phyloP scores from a whole-genome alignment of 2,888 invertebrate genomes.

The Tenthredo amoena region DNA sequence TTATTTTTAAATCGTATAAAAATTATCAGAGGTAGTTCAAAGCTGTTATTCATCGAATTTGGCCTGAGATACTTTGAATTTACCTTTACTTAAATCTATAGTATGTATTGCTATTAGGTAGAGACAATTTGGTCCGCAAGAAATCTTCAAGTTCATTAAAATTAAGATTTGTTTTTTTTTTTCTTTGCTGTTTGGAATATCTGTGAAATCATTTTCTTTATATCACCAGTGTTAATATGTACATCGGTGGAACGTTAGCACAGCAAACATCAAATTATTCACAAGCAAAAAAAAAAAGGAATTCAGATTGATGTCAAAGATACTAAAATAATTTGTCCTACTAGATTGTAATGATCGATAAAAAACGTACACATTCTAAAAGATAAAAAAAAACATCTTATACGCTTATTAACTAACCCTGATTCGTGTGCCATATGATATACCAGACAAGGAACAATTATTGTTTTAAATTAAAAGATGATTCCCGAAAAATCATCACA shows the following conservation, averaged over 20 bases:
- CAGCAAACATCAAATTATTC: slow-evolving; percentile 21
- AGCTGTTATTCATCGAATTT: slow-evolving; percentile 19
- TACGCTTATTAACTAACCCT: background rate
- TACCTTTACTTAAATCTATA: background rate
- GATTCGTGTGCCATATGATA: background rate
- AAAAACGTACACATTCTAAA: background rate
- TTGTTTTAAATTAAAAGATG: background rate
- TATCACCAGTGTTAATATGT: background rate
- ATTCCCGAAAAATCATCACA: background rate
- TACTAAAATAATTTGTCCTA: background rate
- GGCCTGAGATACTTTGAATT: slow-evolving; percentile 37
- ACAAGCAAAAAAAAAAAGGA: background rate
- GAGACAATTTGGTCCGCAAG: background rate
- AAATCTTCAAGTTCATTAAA: background rate
- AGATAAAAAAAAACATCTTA: background rate
- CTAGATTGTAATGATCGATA: background rate
- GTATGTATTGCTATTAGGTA: background rate
- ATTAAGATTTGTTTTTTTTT: background rate
- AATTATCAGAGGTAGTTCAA: slow-evolving; percentile 26
- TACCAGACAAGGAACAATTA: background rate
- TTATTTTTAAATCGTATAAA: background rate
- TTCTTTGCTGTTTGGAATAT: background rate
- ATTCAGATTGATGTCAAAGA: slow-evolving; percentile 4
- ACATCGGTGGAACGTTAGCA: background rate
- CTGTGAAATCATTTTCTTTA: background rate